Percentiles rank a stretch among this genome's conserved stretches.
phyloP scores from a whole-genome alignment of 2,113 vertebrate species.

The Zosterops hypoxanthus region DNA sequence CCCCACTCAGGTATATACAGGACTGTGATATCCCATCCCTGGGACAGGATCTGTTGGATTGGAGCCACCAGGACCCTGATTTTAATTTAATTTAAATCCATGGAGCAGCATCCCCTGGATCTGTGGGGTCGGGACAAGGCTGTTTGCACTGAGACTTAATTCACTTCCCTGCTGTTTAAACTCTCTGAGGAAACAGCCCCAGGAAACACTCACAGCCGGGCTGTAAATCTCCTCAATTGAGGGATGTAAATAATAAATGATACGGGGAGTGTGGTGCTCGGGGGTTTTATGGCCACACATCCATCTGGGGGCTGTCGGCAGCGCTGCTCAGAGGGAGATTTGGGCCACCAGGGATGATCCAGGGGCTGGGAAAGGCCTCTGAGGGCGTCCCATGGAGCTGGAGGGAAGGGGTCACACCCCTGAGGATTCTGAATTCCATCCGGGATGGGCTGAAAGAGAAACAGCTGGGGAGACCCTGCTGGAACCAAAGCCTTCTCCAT shows the following conservation, averaged over 20 bases:
- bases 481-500: background rate
- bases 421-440: background rate
- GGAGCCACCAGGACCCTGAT: rapidly evolving
- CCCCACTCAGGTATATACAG: background rate
- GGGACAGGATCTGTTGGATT: rapidly evolving
- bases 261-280: background rate
- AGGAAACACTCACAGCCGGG: background rate
- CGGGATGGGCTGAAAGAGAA: background rate
- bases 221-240: conserved; percentile 44
- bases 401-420: rapidly evolving
- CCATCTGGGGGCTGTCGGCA: background rate
- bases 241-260: conserved; percentile 45
- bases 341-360: rapidly evolving
- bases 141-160: background rate
- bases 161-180: background rate
- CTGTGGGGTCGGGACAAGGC: rapidly evolving
- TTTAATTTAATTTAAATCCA: background rate
- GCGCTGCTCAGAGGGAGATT: background rate
- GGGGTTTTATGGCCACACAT: background rate
- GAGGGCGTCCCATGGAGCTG: background rate
- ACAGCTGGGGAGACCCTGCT: background rate
- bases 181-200: background rate
- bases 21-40: rapidly evolving
- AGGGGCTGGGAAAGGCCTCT: background rate
- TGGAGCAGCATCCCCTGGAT: background rate